These are phyloP conservation scores for Trachelus iudaicus DNA, from an alignment of 2,888 invertebrate genomes.

Conservation along the genomic window DNA sequence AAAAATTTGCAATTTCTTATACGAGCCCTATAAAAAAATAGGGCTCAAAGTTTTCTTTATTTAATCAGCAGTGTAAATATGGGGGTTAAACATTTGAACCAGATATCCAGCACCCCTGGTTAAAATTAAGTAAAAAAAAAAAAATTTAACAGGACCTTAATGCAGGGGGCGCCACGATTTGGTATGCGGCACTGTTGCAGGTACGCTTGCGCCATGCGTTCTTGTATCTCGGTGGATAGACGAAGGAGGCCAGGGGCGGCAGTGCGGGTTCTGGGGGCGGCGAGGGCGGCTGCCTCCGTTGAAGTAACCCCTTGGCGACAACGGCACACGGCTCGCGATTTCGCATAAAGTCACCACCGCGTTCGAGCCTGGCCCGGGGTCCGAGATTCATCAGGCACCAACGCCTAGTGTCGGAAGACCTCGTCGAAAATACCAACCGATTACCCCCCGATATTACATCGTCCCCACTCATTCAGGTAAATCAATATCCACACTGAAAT, in stretches of 20 bases:
- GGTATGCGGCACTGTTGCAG: slow-evolving; percentile 25
- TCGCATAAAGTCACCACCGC: neutral
- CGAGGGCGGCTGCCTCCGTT: slow-evolving; percentile 63
- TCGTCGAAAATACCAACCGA: slow-evolving; percentile 12
- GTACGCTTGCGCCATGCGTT: slow-evolving; percentile 38
- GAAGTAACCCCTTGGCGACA: slow-evolving; percentile 58
- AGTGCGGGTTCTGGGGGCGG: slow-evolving; percentile 65
- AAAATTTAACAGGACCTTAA: neutral
- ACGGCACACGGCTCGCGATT: slow-evolving; percentile 22
- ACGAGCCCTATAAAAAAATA: neutral
- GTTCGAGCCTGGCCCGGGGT: neutral
- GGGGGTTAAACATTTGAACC: neutral
- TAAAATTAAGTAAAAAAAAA: neutral
- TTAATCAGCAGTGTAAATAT: neutral
- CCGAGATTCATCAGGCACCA: neutral
- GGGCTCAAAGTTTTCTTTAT: neutral
- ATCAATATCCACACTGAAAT: slow-evolving; percentile 33
- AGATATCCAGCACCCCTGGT: neutral
- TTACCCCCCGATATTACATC: slow-evolving; percentile 25
- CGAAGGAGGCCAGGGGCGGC: slow-evolving; percentile 51
- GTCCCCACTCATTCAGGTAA: slow-evolving; percentile 51
- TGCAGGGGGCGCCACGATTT: slow-evolving; percentile 16
- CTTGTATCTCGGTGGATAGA: slow-evolving; percentile 34
- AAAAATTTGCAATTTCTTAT: neutral
- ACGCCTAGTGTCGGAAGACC: slow-evolving; percentile 2